Base-by-base conservation (phyloP, 2,888 invertebrate species). In the Rotaria socialis region DNA sequence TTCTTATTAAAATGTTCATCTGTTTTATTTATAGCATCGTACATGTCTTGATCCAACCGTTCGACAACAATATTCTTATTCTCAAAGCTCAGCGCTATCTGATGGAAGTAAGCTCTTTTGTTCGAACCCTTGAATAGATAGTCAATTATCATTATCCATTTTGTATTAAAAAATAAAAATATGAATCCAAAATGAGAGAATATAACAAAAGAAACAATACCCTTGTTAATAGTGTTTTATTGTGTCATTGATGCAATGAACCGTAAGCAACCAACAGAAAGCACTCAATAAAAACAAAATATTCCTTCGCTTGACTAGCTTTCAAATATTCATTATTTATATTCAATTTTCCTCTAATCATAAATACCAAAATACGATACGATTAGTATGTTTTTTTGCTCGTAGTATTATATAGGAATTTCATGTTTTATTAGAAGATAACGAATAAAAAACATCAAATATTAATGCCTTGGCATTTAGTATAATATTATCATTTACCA, bases 41-140 rank as follows among this genome's bases (percentile, higher is more conserved):
- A 47, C n/a, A 11, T 47, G 80, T 3, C 47, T 80, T 11, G 80
- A 80, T 47, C 24, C 80, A 24, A 80, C 80, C n/a, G 47, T 47
- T 11, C 43, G 80, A 41, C 43, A n/a, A 47, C 80, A 80, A 80
- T 80, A 80, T n/a, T 80, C 80, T 8, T 80, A 80, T 47, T 80
- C 80, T 24, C 80, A 80, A 80, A 80, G 80, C n/a, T 80, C 80
- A 47, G 80, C 47, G 0, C 14, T 80, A n/a, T 80, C 80, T 24
- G 80, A 80, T 47, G 47, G 22, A 1, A 80, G 80, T 80, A 80
- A 80, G 80, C 8, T 67, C 0, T 55, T 3, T 22, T 55, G 5
- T 4, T 22, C 14, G 14, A 16, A 52, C 14, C 3, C 6, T 55
- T 55, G 55, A 55, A 22, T 55, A 7, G 22, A 55, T 22, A 19